A percentile compares a stretch with the other conserved stretches of the same genome.
Conservation (phyloP, 2,797 vertebrate genomes). For the Jordanella pulchra region DNA sequence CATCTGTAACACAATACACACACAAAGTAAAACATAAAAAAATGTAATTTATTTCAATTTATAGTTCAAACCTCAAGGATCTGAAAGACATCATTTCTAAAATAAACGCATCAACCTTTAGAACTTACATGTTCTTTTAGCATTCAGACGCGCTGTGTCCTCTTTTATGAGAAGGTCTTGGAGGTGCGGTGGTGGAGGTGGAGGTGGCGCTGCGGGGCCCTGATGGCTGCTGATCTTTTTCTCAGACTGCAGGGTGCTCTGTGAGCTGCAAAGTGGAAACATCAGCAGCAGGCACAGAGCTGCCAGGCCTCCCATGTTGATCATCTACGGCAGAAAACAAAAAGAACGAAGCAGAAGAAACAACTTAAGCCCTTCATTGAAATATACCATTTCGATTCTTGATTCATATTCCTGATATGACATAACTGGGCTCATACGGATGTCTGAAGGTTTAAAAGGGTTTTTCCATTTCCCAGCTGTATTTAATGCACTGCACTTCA, state of each 20-base stretch:
- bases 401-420: neutral
- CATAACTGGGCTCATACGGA: neutral
- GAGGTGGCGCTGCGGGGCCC: conserved; percentile 35
- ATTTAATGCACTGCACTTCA: neutral
- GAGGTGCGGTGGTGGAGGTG: conserved; percentile 31
- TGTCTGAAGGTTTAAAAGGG: neutral
- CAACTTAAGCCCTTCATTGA: neutral
- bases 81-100: too few relatives aligned
- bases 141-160: conserved; percentile 46
- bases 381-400: neutral
- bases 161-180: conserved; percentile 46
- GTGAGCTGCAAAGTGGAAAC: conserved; percentile 64
- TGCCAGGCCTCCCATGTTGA: conserved; percentile 44
- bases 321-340: conserved; percentile 14
- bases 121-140: conserved; percentile 67
- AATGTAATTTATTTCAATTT: too few relatives aligned
- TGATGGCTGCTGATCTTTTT: conserved; percentile 31
- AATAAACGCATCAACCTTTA: neutral
- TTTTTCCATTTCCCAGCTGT: conserved; percentile 1
- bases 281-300: conserved; percentile 65
- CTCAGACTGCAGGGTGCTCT: conserved; percentile 61
- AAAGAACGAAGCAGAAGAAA: neutral
- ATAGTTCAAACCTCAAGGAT: too few relatives aligned
- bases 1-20: conserved; percentile 54
- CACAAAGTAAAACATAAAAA: neutral